Evolutionary conservation across 2,797 vertebrate species (phyloP), one percentile per base, ranked within the genome.

Genomic region (Paramormyrops hopkinsi): DNA sequence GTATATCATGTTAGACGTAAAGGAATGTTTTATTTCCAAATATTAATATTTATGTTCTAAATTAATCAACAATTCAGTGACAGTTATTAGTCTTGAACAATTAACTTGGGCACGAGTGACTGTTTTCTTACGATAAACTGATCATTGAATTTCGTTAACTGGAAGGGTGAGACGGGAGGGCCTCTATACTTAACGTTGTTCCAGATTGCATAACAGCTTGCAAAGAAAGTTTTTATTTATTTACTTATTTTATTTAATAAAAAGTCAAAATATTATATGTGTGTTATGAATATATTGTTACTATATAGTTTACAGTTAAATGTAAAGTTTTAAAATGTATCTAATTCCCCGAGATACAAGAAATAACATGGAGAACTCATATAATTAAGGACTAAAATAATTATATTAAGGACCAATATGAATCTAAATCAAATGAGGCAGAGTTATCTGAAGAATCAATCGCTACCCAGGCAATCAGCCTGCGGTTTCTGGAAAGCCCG

Each of bases 401-500:
- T 22, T 19, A 22, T 59, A 59, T 22, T 22, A 59, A 59, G 56
- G 56, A 59, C n/a, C 22, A 59, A 59, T 59, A 59, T 59, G n/a
- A 65, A 65, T 11, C 29, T 65, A 69, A 69, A 69, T 29, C 25
- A 29, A 65, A n/a, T 33, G 25, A 65, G 25, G 29, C 17, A 76
- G 83, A 84, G n/a, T 83, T 50, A 62, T 82, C n/a, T 86, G 29
- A 69, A 53, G 14, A 89, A 82, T 54, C 8, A 17, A 12, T 9
- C 48, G 29, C 51, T 29, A 56, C 5, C 33, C 22, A 7, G 6
- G 44, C 37, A 50, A 79, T 62, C n/a, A 59, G n/a, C 17, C 41
- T 51, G 84, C 79, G 69, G 65, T 89, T 83, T 48, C 41, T 82
- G 85, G 65, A 88, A 88, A 88, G 79, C 41, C 7, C 8, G 19